phyloP scores from a whole-genome alignment of 1,140 invertebrate genomes.

The Pseudobourletiella spinata region DNA sequence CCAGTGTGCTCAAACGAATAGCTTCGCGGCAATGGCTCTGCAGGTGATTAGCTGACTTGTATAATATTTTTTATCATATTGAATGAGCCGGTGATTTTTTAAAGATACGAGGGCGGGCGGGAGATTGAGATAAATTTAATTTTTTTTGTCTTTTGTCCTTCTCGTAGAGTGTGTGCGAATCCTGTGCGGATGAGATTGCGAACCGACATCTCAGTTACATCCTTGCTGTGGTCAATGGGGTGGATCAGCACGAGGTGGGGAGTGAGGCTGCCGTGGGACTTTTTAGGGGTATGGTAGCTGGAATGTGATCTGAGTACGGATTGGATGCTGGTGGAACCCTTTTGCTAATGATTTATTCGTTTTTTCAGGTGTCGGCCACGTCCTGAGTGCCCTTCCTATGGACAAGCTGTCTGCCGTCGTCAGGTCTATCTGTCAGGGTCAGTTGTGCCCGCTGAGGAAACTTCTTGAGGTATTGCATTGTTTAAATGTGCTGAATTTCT shows the following conservation, averaged over 20 bases:
- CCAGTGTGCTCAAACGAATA: slow-evolving; percentile 13
- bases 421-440: slow-evolving; percentile 66
- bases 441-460: slow-evolving; percentile 56
- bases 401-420: slow-evolving; percentile 60
- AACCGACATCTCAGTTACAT: slow-evolving; percentile 64
- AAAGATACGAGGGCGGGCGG: too few species aligned
- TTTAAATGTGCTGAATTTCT: too few species aligned
- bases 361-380: slow-evolving; percentile 52
- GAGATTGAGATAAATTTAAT: too few species aligned
- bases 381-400: slow-evolving; percentile 52
- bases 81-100: too few species aligned
- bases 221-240: slow-evolving; percentile 65
- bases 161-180: slow-evolving; percentile 51
- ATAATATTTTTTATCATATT: too few species aligned
- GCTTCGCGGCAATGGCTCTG: slow-evolving; percentile 25
- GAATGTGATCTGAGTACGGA: slow-evolving; percentile 21
- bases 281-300: slow-evolving; percentile 63
- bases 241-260: slow-evolving; percentile 69
- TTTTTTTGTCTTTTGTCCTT: too few species aligned
- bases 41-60: slow-evolving; percentile 17
- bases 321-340: too few species aligned
- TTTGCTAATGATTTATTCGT: slow-evolving; percentile 24
- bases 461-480: slow-evolving; percentile 38
- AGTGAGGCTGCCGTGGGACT: slow-evolving; percentile 72
- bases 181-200: slow-evolving; percentile 69